phyloP scores from a whole-genome alignment of 2,797 vertebrate species.

The Hirundo rustica region DNA sequence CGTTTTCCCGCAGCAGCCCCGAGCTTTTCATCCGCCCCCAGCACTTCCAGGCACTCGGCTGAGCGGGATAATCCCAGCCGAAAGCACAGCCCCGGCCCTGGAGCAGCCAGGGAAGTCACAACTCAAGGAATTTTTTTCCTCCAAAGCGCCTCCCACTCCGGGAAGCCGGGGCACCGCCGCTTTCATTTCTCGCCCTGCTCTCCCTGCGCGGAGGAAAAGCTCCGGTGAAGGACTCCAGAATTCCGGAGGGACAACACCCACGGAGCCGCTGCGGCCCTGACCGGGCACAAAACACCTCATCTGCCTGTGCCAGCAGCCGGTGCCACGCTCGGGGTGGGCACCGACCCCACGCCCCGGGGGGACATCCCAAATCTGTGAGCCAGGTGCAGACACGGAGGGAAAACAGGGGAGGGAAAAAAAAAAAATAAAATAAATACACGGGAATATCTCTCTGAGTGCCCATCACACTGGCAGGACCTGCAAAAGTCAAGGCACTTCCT shows the following conservation, averaged over 20 bases:
- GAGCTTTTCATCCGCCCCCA: neutral
- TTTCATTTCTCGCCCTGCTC: neutral
- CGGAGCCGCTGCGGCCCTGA: neutral
- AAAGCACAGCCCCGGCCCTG: neutral
- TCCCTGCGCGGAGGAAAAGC: neutral
- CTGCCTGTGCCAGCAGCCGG: rapidly evolving
- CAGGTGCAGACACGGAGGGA: neutral
- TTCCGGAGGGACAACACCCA: neutral
- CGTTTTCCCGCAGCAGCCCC: neutral
- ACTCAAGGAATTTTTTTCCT: neutral
- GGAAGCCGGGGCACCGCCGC: neutral
- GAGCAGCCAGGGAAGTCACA: neutral
- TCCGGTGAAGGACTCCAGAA: rapidly evolving
- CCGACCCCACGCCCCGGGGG: neutral
- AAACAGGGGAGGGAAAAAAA: neutral
- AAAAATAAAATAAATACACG: rapidly evolving
- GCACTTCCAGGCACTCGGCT: neutral
- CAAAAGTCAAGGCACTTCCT: neutral
- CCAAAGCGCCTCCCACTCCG: neutral
- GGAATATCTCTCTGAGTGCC: neutral
- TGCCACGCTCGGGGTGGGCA: neutral
- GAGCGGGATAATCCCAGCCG: rapidly evolving
- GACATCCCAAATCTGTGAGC: rapidly evolving
- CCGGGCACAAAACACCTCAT: neutral
- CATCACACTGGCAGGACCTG: neutral